A percentile compares a stretch with the other conserved stretches of the same genome.
phyloP scores from a whole-genome alignment of 2,797 vertebrate genomes.

The Betta splendens region DNA sequence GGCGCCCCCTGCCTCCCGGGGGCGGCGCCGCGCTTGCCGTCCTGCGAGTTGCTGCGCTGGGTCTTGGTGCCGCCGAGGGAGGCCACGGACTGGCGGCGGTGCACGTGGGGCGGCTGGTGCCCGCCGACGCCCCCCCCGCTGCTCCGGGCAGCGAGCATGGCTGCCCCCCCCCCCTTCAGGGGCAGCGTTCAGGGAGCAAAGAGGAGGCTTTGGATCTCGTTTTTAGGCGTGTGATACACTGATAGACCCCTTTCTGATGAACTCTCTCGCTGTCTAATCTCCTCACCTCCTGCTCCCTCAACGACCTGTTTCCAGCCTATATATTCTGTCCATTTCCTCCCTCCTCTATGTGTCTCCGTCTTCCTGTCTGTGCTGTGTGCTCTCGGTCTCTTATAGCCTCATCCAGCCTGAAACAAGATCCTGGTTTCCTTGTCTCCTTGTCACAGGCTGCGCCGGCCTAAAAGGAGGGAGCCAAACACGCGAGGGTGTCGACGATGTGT shows the following conservation, averaged over 20 bases:
- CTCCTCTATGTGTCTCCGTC: constrained; percentile 7
- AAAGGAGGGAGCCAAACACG: constrained; percentile 73
- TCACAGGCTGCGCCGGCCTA: constrained; percentile 68
- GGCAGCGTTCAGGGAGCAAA: constrained; percentile 43
- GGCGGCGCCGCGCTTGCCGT: constrained; percentile 73
- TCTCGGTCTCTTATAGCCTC: constrained; percentile 85
- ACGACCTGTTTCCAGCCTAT: constrained; percentile 1
- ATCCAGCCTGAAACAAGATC: constrained; percentile 90
- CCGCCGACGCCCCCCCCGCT: constrained; percentile 68
- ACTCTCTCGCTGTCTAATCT: not conserved
- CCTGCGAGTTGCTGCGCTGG: constrained; percentile 80
- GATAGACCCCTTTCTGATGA: not conserved
- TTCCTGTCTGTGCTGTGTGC: constrained; percentile 49
- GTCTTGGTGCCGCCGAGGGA: constrained; percentile 75
- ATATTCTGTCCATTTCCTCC: constrained; percentile 4
- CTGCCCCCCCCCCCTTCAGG: constrained; percentile 46
- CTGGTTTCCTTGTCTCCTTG: constrained; percentile 72
- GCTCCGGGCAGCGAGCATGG: constrained; percentile 90
- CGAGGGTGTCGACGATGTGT: constrained; percentile 63
- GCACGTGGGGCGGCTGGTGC: constrained; percentile 76
- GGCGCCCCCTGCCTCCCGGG: constrained; percentile 72
- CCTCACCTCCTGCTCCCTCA: not conserved
- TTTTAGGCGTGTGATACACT: constrained; percentile 9
- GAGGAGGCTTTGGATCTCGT: constrained; percentile 15
- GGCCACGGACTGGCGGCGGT: constrained; percentile 85